Conservation (phyloP, 2,888 invertebrate species). For the Pyrocoelia pectoralis region DNA sequence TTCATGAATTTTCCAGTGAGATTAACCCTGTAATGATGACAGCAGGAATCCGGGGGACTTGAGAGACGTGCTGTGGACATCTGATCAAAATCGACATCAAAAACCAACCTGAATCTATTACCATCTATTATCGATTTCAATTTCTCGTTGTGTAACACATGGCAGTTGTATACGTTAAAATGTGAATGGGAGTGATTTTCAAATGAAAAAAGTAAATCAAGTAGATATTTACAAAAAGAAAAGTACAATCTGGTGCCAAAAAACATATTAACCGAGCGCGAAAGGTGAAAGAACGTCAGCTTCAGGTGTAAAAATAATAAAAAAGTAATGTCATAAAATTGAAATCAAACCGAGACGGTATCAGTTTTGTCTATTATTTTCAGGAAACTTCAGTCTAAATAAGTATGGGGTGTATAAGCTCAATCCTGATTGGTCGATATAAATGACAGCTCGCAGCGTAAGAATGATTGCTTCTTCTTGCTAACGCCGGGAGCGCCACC, state of each 20-base stretch:
- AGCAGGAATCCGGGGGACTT: slow-evolving; percentile 39
- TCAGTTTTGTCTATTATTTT: slow-evolving; percentile 39
- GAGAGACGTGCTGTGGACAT: slow-evolving; percentile 49
- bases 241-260: background rate
- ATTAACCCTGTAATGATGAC: slow-evolving; percentile 44
- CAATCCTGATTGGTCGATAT: slow-evolving; percentile 44
- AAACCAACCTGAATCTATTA: slow-evolving; percentile 53
- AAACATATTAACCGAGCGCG: background rate
- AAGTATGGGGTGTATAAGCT: slow-evolving; percentile 38
- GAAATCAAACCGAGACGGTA: slow-evolving; percentile 38
- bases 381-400: slow-evolving; percentile 37
- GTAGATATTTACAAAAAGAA: background rate
- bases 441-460: slow-evolving; percentile 51
- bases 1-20: slow-evolving; percentile 46
- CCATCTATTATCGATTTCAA: slow-evolving; percentile 42
- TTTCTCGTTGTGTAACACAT: slow-evolving; percentile 31
- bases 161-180: slow-evolving; percentile 23
- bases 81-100: slow-evolving; percentile 53
- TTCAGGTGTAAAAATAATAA: slow-evolving; percentile 33
- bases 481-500: slow-evolving; percentile 38
- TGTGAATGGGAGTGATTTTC: background rate
- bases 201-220: background rate
- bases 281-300: slow-evolving; percentile 6
- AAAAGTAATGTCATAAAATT: slow-evolving; percentile 35
- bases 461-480: slow-evolving; percentile 50